Evolutionary conservation across 2,888 invertebrate species (phyloP).

Genomic region (Oxyteleia sp.): DNA sequence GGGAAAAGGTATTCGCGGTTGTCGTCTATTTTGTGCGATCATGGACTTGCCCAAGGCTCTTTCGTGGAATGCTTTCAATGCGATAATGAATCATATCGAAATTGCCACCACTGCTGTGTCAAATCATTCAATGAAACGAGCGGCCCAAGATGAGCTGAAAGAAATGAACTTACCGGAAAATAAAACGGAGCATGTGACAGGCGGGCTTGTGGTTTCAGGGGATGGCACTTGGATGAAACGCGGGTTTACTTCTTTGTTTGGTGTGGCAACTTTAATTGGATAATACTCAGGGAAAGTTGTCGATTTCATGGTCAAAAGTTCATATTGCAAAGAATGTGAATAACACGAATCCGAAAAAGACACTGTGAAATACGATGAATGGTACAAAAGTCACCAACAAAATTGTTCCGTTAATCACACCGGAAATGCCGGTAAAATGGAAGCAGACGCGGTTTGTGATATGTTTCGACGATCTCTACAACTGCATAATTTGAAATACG

Average conservation of each 20-base stretch:
- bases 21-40: constrained; percentile 31
- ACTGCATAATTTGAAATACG: constrained; percentile 43
- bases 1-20: constrained; percentile 40
- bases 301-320: constrained; percentile 47
- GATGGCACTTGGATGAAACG: constrained; percentile 42
- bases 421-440: constrained; percentile 40
- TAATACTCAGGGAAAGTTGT: constrained; percentile 48
- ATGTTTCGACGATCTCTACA: constrained; percentile 33
- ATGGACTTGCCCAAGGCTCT: constrained; percentile 27
- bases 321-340: constrained; percentile 46
- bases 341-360: constrained; percentile 18
- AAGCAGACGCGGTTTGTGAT: constrained; percentile 29
- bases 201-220: constrained; percentile 23
- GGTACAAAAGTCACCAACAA: constrained; percentile 26
- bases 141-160: constrained; percentile 32
- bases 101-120: constrained; percentile 32
- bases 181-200: constrained; percentile 25
- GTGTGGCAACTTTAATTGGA: constrained; percentile 43
- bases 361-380: constrained; percentile 28
- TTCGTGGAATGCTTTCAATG: constrained; percentile 28
- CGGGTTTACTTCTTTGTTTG: constrained; percentile 42
- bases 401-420: constrained; percentile 31
- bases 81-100: constrained; percentile 28
- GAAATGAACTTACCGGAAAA: constrained; percentile 27
- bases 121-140: constrained; percentile 29